Evolutionary conservation across 2,113 vertebrate genomes (phyloP).

Genomic region (Etia nguti): DNA sequence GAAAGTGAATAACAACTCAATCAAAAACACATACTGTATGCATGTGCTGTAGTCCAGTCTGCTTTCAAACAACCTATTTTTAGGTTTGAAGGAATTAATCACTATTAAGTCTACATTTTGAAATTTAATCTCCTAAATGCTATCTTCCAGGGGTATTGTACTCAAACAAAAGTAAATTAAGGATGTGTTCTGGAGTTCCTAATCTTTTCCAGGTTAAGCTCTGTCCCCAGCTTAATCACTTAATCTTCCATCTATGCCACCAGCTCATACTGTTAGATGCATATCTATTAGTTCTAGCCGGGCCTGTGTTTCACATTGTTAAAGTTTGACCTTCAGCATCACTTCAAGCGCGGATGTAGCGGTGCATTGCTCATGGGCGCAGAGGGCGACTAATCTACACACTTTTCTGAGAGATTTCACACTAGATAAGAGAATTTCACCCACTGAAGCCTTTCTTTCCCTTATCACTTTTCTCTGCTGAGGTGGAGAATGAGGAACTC

Average conservation of each 20-base stretch:
- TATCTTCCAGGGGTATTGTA: background rate
- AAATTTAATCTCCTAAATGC: background rate
- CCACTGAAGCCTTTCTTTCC: background rate
- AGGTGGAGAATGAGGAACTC: background rate
- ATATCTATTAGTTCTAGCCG: background rate
- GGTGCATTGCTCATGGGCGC: background rate
- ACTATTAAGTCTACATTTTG: background rate
- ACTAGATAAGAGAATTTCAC: constrained; percentile 34
- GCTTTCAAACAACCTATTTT: background rate
- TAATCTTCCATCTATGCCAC: background rate
- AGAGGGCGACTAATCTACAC: constrained; percentile 28
- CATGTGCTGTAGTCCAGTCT: background rate
- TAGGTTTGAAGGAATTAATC: background rate
- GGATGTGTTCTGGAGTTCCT: background rate
- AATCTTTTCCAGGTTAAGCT: background rate
- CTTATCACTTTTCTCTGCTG: background rate
- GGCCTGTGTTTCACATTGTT: background rate
- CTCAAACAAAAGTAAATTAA: background rate
- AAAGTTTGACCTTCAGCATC: constrained; percentile 41
- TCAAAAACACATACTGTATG: background rate
- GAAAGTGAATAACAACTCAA: background rate
- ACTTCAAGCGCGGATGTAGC: background rate
- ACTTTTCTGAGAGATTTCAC: constrained; percentile 34
- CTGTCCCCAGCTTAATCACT: background rate
- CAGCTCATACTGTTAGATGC: background rate